Evolutionary conservation across 2,888 invertebrate genomes (phyloP).

Genomic region (Strigamia crassipes): DNA sequence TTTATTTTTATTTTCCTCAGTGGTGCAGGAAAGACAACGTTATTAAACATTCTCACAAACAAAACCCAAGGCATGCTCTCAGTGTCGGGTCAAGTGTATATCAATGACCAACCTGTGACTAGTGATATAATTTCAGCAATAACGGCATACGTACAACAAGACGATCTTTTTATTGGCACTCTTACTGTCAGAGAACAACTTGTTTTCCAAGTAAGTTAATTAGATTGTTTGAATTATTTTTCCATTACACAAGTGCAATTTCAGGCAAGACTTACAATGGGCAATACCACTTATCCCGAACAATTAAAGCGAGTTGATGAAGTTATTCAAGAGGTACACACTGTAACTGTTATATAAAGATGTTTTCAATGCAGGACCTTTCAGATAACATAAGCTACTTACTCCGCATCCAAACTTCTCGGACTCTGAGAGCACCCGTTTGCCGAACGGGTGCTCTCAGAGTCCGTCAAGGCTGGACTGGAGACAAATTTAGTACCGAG

Average conservation of each 20-base stretch:
- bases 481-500: too few species aligned
- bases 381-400: too few species aligned
- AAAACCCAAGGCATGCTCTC: conserved; percentile 60
- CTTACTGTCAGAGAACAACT: conserved; percentile 73
- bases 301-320: conserved; percentile 80
- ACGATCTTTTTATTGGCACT: conserved; percentile 88
- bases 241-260: not conserved
- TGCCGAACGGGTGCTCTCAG: too few species aligned
- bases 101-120: conserved; percentile 77
- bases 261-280: conserved; percentile 81
- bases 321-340: conserved; percentile 73
- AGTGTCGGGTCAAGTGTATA: conserved; percentile 55
- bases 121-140: conserved; percentile 73
- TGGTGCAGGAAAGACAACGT: conserved; percentile 68
- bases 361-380: too few species aligned
- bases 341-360: too few species aligned
- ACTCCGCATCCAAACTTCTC: too few species aligned
- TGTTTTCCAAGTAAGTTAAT: conserved; percentile 33
- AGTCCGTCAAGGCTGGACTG: too few species aligned
- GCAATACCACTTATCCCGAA: conserved; percentile 73
- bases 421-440: too few species aligned
- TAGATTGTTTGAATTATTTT: not conserved
- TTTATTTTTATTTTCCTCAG: not conserved
- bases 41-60: conserved; percentile 83
- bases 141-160: conserved; percentile 91